Evolutionary conservation across 1,140 invertebrate species (phyloP).

Genomic region (Zophobas atratus): DNA sequence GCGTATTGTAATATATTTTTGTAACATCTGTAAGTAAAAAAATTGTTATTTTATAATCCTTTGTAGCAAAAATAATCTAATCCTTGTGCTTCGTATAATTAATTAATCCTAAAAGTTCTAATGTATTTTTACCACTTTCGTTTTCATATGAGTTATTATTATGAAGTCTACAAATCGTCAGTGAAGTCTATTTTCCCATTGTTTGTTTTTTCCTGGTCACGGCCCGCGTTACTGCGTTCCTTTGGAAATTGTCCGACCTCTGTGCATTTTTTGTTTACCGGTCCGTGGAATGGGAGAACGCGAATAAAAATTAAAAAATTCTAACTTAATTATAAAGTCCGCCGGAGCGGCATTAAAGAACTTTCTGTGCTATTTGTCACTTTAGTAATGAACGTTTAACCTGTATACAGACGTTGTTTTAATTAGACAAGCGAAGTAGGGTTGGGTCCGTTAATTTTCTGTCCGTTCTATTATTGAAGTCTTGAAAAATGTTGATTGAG

Average conservation of each 20-base stretch:
- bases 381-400: constrained; percentile 36
- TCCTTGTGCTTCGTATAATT: too few species aligned
- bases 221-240: neutral
- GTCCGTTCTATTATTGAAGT: constrained; percentile 4
- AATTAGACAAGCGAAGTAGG: constrained; percentile 20
- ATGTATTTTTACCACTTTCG: too few species aligned
- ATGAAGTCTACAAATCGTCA: neutral
- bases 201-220: neutral
- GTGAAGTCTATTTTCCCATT: neutral
- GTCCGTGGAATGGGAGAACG: neutral
- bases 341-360: constrained; percentile 35
- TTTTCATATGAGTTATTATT: too few species aligned
- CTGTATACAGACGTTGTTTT: constrained; percentile 22
- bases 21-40: too few species aligned
- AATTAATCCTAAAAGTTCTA: too few species aligned
- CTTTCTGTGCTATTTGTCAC: constrained; percentile 46
- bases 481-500: too few species aligned
- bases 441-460: neutral
- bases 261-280: constrained; percentile 25
- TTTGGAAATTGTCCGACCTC: constrained; percentile 6
- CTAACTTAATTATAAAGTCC: constrained; percentile 47
- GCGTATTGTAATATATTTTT: too few species aligned
- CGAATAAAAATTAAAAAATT: constrained; percentile 45
- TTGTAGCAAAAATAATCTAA: too few species aligned
- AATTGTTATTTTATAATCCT: too few species aligned